Percentiles rank a stretch among this genome's conserved stretches.
phyloP scores from a whole-genome alignment of 2,797 vertebrate species.

The Taeniopygia guttata region DNA sequence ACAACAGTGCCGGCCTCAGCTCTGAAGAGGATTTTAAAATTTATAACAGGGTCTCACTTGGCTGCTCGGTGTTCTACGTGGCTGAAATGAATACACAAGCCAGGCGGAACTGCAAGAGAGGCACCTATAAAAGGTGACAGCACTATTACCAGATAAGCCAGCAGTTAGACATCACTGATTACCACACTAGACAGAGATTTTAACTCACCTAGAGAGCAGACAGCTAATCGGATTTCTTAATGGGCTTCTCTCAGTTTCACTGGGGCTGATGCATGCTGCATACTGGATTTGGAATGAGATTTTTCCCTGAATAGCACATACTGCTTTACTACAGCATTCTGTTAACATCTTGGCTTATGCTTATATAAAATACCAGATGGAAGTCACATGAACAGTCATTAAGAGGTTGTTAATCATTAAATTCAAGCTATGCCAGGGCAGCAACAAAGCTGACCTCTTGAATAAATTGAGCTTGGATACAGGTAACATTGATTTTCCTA shows the following conservation, averaged over 20 bases:
- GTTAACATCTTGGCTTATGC: neutral
- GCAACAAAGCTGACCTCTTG: conserved; percentile 9
- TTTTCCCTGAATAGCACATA: neutral
- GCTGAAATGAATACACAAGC: neutral
- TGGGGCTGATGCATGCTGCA: neutral
- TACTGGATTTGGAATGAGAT: neutral
- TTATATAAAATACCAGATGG: neutral
- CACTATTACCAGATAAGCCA: neutral
- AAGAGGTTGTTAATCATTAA: conserved; percentile 55
- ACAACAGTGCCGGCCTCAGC: neutral
- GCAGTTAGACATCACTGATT: conserved; percentile 13
- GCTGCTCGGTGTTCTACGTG: neutral
- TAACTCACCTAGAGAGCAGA: conserved; percentile 37
- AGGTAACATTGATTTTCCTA: conserved; percentile 21
- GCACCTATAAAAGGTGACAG: neutral
- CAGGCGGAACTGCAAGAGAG: neutral
- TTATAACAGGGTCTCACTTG: neutral
- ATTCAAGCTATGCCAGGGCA: neutral
- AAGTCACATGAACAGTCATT: conserved; percentile 2
- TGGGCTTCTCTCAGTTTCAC: conserved; percentile 12
- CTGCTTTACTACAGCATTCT: neutral
- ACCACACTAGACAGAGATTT: neutral
- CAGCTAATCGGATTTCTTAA: conserved; percentile 41
- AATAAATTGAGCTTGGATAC: conserved; percentile 3
- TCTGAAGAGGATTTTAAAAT: conserved; percentile 27